Percentiles rank a stretch among this genome's conserved stretches.
phyloP scores from a whole-genome alignment of 2,113 vertebrate species.

The Calypte anna region DNA sequence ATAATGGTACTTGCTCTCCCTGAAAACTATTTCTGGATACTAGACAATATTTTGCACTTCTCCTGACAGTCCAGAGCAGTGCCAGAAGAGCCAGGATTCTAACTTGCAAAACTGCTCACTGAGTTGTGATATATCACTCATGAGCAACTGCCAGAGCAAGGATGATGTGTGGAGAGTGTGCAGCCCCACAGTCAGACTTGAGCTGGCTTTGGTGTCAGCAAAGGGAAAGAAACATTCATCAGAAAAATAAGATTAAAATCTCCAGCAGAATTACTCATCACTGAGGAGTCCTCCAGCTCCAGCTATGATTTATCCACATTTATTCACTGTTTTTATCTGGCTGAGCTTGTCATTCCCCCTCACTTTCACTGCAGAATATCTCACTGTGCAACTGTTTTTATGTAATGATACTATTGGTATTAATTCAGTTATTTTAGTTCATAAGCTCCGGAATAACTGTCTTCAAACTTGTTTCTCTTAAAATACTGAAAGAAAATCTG shows the following conservation, averaged over 20 bases:
- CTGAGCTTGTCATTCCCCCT: background rate
- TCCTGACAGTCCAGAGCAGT: background rate
- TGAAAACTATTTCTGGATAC: background rate
- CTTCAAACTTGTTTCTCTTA: background rate
- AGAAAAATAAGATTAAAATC: background rate
- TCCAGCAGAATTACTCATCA: background rate
- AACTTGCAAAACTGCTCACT: background rate
- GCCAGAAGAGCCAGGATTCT: background rate
- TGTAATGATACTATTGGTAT: background rate
- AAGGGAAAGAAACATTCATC: background rate
- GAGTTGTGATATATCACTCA: background rate
- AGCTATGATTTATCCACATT: background rate
- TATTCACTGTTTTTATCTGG: background rate
- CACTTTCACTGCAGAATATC: background rate
- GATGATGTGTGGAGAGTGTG: background rate
- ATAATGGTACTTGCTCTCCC: background rate
- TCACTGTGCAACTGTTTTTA: background rate
- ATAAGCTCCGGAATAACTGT: background rate
- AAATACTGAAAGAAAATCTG: background rate
- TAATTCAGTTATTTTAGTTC: background rate
- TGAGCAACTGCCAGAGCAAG: background rate
- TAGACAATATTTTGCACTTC: background rate
- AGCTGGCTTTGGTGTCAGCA: background rate
- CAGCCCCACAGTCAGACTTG: rapidly evolving
- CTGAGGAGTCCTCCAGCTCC: background rate